Evolutionary conservation across 1,140 invertebrate species (phyloP).

Genomic region (Rhopalosiphum maidis): DNA sequence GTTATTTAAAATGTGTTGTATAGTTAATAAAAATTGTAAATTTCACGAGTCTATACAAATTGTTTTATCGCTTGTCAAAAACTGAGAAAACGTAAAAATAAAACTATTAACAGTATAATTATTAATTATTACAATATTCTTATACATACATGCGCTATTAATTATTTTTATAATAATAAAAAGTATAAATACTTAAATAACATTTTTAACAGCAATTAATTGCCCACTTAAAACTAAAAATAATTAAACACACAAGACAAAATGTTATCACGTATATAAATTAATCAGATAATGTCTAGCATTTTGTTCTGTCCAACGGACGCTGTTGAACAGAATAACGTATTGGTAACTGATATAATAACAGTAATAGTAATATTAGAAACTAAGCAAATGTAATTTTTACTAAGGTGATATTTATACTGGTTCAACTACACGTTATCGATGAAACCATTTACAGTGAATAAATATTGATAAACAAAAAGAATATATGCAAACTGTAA

Average conservation of each 20-base stretch:
- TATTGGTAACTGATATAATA: neutral
- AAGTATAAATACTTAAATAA: neutral
- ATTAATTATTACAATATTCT: neutral
- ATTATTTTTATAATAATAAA: neutral
- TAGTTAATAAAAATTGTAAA: slow-evolving; percentile 27
- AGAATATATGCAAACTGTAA: neutral
- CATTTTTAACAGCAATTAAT: slow-evolving; percentile 6
- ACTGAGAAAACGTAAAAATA: neutral
- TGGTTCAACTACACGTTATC: neutral
- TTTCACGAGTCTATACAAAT: slow-evolving; percentile 5
- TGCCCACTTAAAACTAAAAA: neutral
- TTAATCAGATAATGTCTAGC: neutral
- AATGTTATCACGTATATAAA: neutral
- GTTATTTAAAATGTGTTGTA: slow-evolving; percentile 7
- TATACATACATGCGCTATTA: neutral
- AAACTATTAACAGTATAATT: neutral
- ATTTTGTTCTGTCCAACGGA: neutral
- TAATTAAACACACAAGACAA: neutral
- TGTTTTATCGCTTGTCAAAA: neutral
- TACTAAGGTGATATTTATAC: neutral
- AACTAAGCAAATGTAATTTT: neutral
- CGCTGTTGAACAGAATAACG: neutral
- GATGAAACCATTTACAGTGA: neutral
- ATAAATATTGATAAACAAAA: neutral
- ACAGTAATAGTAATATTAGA: neutral